Evolutionary conservation across 2,888 invertebrate genomes (phyloP), one percentile per base, ranked within the genome.

Genomic region (Therioaphis trifolii): DNA sequence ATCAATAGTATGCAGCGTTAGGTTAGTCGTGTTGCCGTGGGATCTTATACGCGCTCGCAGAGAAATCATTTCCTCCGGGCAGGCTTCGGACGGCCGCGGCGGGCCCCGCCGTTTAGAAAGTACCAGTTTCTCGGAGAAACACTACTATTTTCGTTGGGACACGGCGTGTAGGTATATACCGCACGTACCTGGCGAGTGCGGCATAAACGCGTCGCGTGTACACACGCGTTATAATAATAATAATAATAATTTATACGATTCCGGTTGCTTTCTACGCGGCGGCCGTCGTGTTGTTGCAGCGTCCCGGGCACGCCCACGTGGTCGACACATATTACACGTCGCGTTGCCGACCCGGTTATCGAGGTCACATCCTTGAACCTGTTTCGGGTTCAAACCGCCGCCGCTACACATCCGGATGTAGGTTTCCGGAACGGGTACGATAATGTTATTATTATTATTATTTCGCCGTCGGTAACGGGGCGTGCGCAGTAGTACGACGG

Each of bases 321-420:
- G 72, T 80, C 80, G 72, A 82, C 82, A 74, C 63, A 63, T 82
- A 82, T 82, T 55, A n/a, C 1, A 52, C 63, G 71, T n/a, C n/a
- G n/a, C n/a, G n/a, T n/a, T n/a, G n/a, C n/a, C 58, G 80, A 72
- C n/a, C n/a, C 80, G 63, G 46, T 40, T 82, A 82, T 63, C 74
- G 72, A 63, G 82, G 82, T 74, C 82, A 82, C 74, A 82, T 82
- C 82, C 82, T 82, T 82, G 82, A 82, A 82, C 82, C 52, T 27
- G 74, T 74, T 82, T 49, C 18, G 74, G 3, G 40, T n/a, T 29
- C 29, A 5, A 29, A 4, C 74, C n/a, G 72, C 27, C 46, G 46
- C 18, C 29, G n/a, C 49, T 35, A 12, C 55, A 29, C 9, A 76
- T 82, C 82, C 82, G 82, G 82, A 82, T 82, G 27, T 72, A 63